Evolutionary conservation across 2,888 invertebrate genomes (phyloP), one percentile per base, ranked within the genome.

Genomic region (Drosophila heteroneura): DNA sequence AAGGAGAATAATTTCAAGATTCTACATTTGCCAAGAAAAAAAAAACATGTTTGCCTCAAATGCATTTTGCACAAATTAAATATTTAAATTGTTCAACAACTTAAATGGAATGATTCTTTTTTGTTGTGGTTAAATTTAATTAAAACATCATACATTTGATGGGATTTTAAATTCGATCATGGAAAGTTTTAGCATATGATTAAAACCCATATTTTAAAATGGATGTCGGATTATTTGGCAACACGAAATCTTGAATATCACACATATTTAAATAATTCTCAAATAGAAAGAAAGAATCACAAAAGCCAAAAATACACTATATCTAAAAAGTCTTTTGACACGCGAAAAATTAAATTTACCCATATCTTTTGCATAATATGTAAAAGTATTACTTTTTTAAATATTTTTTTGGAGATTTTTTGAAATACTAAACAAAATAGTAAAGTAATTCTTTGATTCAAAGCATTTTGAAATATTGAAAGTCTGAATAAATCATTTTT

Each of bases 41-140:
- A 32, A 12, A 76, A 77, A 65, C 70, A 64, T 51, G 70, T 74
- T 76, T 78, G 52, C 22, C 54, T 64, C 41, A 74, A 68, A 63
- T 83, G 78, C 72, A 83, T 82, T 47, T 83, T 78, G 57, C 39
- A 32, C 58, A 47, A 60, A 69, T 62, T 62, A 61, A 66, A 70
- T 70, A 58, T 59, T 63, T 68, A 67, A 64, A 74, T 67, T 74
- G 69, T 58, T 60, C 47, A 66, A 41, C 10, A 28, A 33, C 32
- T 65, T 3, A 49, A 56, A 47, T n/a, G 28, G 30, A 19, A 10
- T 19, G 5, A 16, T 16, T 26, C 0, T 26, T 49, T 49, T 26
- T 49, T 22, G 4, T 26, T 26, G 47, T 22, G 3, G 14, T 5
- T 41, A 7, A 22, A 22, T 26, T 47, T 4, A 47, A 26, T 7